Evolutionary conservation across 2,797 vertebrate species (phyloP), one percentile per base, ranked within the genome.

Genomic region (Myiotriccus ornatus): DNA sequence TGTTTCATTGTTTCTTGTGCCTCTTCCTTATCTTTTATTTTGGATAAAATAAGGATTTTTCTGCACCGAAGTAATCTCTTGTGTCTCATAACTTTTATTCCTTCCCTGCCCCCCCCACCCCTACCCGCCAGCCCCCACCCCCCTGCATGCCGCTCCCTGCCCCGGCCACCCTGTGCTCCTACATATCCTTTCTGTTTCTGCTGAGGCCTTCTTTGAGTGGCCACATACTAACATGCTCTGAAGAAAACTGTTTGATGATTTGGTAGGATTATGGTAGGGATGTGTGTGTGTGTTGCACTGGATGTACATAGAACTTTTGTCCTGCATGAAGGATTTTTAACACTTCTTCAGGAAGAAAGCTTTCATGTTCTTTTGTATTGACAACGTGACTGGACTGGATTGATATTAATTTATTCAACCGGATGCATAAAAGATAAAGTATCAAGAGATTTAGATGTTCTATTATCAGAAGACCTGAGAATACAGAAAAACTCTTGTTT

Each of bases 61-160:
- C 25, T 71, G 8, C 2, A 3, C 57, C 7, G 10, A 69, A 34
- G 3, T 75, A 0, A 10, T 59, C 10, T 60, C 23, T 80, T 13
- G 21, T 28, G 9, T 63, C 55, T 82, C 59, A 27, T 19, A 47
- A 39, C 59, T 77, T 75, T 47, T 76, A 32, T 37, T 65, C 8
- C 46, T n/a, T 37, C 34, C 9, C 15, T 9, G 15, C 28, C 57
- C 20, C 4, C 14, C 14, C 18, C 16, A 21, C 21, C 52, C 20
- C 4, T 41, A 14, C 14, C 39, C 39, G 13, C 14, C 16, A 41
- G 39, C 39, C 39, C 39, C 39, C 39, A 39, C 39, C 43, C 43
- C 12, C 18, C 24, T 9, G 0, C 32, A 50, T 4, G 3, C 25
- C 1, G 14, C 7, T 43, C 24, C 24, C 28, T 4, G 0, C 32